Percentiles rank a stretch among this genome's conserved stretches.
Evolutionary conservation across 1,140 invertebrate species (phyloP).

Genomic region (Drosophila grimshawi): DNA sequence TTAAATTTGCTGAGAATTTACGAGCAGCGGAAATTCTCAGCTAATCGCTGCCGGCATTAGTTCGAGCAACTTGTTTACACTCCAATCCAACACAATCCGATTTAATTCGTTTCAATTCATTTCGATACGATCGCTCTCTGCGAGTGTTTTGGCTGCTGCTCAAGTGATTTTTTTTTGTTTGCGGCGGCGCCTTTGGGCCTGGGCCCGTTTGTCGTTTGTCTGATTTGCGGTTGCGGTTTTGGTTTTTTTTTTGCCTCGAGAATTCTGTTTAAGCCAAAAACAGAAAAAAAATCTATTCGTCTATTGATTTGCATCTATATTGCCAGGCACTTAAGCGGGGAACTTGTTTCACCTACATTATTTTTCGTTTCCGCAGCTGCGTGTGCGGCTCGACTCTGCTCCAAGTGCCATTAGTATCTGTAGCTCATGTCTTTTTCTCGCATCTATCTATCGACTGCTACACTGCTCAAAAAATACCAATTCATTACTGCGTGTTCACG

Average conservation of each 20-base stretch:
- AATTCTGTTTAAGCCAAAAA: conserved; percentile 72
- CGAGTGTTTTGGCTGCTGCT: conserved; percentile 12
- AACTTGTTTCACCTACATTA: conserved; percentile 82
- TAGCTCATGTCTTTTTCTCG: conserved; percentile 4
- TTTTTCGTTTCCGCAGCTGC: conserved; percentile 78
- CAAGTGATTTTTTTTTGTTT: conserved; percentile 28
- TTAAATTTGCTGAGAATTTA: conserved; percentile 69
- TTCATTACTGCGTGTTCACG: conserved; percentile 3
- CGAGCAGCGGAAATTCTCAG: conserved; percentile 64
- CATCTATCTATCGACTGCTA: not conserved
- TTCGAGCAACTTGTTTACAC: conserved; percentile 55
- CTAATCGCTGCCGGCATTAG: conserved; percentile 57
- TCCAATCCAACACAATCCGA: conserved; percentile 17
- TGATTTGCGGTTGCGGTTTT: conserved; percentile 69
- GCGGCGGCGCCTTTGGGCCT: conserved; percentile 71
- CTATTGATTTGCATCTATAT: conserved; percentile 80
- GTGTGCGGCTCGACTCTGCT: conserved; percentile 51
- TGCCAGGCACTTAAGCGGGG: conserved; percentile 62
- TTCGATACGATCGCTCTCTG: conserved; percentile 9
- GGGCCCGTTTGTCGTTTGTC: conserved; percentile 60
- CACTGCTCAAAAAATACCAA: not conserved
- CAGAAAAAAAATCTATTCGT: conserved; percentile 50
- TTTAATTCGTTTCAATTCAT: conserved; percentile 5
- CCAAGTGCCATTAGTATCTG: conserved; percentile 49
- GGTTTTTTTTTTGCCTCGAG: conserved; percentile 42